These are phyloP conservation scores for Odobenus rosmarus DNA, from an alignment of 2,113 vertebrate genomes.

Conservation along the genomic window DNA sequence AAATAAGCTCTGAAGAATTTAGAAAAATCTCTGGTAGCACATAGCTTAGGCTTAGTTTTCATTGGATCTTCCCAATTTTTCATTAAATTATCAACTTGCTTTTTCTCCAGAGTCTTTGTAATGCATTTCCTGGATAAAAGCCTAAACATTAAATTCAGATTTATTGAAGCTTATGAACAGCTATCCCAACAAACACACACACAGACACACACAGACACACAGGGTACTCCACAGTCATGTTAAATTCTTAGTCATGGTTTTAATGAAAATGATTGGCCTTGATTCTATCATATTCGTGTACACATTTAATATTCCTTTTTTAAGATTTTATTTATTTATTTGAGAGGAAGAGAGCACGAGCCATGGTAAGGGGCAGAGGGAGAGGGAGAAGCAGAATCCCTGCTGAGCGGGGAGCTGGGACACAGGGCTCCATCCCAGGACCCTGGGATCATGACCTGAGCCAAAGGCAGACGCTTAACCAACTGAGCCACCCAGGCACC, in stretches of 20 bases:
- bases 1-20: conserved; percentile 62
- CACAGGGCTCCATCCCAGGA: background rate
- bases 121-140: conserved; percentile 67
- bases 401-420: background rate
- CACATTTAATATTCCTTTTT: background rate
- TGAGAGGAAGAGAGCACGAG: background rate
- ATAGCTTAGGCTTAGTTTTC: conserved; percentile 61
- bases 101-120: conserved; percentile 63
- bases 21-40: conserved; percentile 22
- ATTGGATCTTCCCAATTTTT: conserved; percentile 65
- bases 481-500: background rate
- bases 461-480: background rate
- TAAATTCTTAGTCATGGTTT: conserved; percentile 14
- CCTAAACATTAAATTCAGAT: conserved; percentile 63
- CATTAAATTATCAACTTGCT: conserved; percentile 66
- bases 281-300: background rate
- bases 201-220: background rate
- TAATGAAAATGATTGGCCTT: conserved; percentile 1
- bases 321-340: background rate
- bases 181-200: background rate
- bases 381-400: background rate
- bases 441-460: background rate
- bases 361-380: background rate
- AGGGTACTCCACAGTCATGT: background rate
- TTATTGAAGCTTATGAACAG: conserved; percentile 52